Evolutionary conservation across 2,888 invertebrate species (phyloP).

Genomic region (Dasysyrphus tricinctus): DNA sequence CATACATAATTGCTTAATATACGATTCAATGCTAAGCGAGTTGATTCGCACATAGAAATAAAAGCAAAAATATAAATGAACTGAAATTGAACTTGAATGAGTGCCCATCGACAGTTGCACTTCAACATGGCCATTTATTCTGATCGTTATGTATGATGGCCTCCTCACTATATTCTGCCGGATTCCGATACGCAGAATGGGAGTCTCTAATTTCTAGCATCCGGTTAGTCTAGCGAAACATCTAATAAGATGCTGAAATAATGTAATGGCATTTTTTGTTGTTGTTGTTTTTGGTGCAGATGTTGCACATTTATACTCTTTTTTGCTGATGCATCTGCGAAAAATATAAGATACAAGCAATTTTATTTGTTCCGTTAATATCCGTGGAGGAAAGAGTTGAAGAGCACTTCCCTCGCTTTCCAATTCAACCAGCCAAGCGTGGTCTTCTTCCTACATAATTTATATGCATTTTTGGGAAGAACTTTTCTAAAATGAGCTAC

Average conservation of each 20-base stretch:
- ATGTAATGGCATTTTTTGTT: conserved; percentile 35
- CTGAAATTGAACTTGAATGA: conserved; percentile 75
- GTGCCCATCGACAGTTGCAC: conserved; percentile 69
- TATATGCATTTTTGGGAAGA: conserved; percentile 48
- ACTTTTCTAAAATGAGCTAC: conserved; percentile 45
- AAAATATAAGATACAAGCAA: conserved; percentile 17
- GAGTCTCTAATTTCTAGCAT: conserved; percentile 69
- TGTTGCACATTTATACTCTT: conserved; percentile 57
- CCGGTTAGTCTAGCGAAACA: conserved; percentile 61
- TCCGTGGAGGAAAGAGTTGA: not conserved
- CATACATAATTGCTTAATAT: conserved; percentile 14
- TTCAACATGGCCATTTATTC: conserved; percentile 60
- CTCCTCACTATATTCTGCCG: not conserved
- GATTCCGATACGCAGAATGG: conserved; percentile 11
- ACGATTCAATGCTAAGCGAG: conserved; percentile 20
- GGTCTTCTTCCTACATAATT: conserved; percentile 47
- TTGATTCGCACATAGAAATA: conserved; percentile 46
- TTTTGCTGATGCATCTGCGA: conserved; percentile 54
- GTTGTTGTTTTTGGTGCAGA: conserved; percentile 51
- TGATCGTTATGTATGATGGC: conserved; percentile 49
- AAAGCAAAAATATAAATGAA: conserved; percentile 40
- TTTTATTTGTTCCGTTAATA: conserved; percentile 24
- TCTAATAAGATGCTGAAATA: conserved; percentile 33
- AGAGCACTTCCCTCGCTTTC: not conserved
- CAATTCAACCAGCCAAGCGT: conserved; percentile 22